phyloP scores from a whole-genome alignment of 2,888 invertebrate species.

The Dexiosoma caninum region DNA sequence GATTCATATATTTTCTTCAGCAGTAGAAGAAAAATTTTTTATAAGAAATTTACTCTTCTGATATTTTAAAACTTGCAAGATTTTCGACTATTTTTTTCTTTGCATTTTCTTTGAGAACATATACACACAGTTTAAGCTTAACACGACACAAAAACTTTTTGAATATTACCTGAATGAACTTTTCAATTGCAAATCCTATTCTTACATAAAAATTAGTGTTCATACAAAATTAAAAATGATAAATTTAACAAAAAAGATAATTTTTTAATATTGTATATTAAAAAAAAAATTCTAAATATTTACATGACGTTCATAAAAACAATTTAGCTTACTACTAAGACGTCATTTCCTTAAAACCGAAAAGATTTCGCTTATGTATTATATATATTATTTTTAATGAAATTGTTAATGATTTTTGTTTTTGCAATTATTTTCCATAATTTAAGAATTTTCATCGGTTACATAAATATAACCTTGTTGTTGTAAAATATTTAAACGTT shows the following conservation, averaged over 20 bases:
- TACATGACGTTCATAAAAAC: constrained; percentile 19
- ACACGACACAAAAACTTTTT: too few species aligned
- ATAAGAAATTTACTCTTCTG: too few species aligned
- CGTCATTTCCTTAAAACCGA: not conserved
- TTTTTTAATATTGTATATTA: not conserved
- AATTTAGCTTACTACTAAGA: not conserved
- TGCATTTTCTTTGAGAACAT: too few species aligned
- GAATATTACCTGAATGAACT: too few species aligned
- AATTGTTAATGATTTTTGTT: constrained; percentile 1
- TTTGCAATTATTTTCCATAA: not conserved
- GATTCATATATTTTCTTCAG: too few species aligned
- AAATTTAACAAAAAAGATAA: not conserved
- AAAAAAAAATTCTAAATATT: constrained; percentile 28
- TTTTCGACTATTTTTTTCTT: too few species aligned
- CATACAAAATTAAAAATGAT: too few species aligned
- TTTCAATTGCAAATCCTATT: not conserved
- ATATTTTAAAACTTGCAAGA: too few species aligned
- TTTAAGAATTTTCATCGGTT: constrained; percentile 79
- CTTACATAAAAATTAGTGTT: too few species aligned
- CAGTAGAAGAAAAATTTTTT: too few species aligned
- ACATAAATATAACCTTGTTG: constrained; percentile 86
- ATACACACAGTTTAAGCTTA: too few species aligned
- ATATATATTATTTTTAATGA: too few species aligned
- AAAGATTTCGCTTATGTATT: not conserved
- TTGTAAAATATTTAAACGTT: constrained; percentile 90